Base-by-base conservation (phyloP, 2,888 invertebrate genomes). In the Dynastes tityus region DNA sequence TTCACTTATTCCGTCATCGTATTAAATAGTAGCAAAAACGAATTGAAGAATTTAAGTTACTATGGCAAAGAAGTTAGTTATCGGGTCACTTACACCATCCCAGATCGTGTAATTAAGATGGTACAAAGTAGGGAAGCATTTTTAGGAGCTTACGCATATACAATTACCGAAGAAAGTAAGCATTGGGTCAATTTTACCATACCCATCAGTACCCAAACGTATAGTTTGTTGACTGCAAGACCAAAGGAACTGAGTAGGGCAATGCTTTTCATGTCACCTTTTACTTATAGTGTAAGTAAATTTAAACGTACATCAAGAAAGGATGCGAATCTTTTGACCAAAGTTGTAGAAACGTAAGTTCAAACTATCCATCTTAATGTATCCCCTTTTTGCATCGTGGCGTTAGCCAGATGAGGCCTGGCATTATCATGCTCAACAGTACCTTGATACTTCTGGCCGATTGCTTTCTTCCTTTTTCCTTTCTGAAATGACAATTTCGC, bases 241-340 rank as follows among this genome's bases (percentile, higher is more conserved):
- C 97, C 97, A 0, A 90, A 92, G 81, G 95, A 95, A 86, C 90
- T 97, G 16, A 96, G 96, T 82, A 91, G 97, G 82, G 96, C 95
- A 0, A 90, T 97, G 80, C 89, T 97, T 9, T 97, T 97, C 85
- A 92, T 96, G 68, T 93, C 95, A 5, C 97, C 97, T 0, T 97
- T 96, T 83, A 92, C 93, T 5, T 88, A 90, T 32, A 92, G 92
- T 85, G 94, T 93, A 88, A 91, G 91, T 89, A 83, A 61, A 49
- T 2, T 4, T 37, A 29, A 22, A 22, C 22, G 22, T 0, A 22
- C 22, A 22, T 22, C 22, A 22, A 22, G 8, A 45, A 45, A 45
- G 6, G 45, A 2, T 1, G 8, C 6, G 8, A 45, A 45, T 8
- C 0, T 45, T 8, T 2, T n/a, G n/a, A n/a, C n/a, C n/a, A n/a